Conservation (phyloP, 2,113 vertebrate species). For the Forbesichthys papilliferus region DNA sequence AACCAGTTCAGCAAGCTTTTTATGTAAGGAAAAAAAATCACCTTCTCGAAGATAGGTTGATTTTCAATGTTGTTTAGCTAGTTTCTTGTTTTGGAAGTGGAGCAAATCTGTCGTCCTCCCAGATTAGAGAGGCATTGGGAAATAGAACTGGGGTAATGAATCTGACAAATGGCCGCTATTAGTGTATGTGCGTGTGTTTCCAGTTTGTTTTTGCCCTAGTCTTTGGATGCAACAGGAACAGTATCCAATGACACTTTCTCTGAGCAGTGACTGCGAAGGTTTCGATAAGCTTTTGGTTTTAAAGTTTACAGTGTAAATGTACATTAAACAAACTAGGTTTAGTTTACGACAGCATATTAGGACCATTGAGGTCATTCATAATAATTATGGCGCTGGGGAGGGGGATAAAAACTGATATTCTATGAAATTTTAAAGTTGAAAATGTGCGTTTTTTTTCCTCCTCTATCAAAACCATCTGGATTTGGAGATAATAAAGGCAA, state of each 20-base stretch:
- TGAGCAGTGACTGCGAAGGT: neutral
- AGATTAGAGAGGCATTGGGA: conserved; percentile 43
- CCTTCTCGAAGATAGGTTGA: conserved; percentile 26
- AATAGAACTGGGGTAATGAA: conserved; percentile 55
- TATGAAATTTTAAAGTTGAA: no score
- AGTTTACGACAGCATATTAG: no score
- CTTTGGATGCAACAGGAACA: conserved; percentile 18
- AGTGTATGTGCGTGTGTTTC: conserved; percentile 17
- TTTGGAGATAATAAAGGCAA: no score
- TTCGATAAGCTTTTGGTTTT: no score
- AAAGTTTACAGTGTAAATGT: no score
- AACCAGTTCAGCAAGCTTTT: conserved; percentile 32
- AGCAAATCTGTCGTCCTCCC: conserved; percentile 43
- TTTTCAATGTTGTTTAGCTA: conserved; percentile 27
- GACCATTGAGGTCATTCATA: no score
- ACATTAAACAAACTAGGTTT: no score
- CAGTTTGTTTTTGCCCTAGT: conserved; percentile 21
- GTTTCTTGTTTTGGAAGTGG: conserved; percentile 19
- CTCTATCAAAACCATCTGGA: no score
- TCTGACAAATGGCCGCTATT: conserved; percentile 57
- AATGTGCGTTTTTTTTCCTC: no score
- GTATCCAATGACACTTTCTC: neutral
- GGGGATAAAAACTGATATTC: no score
- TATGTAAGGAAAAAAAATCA: conserved; percentile 25
- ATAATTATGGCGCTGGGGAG: no score